A percentile compares a stretch with the other conserved stretches of the same genome.
phyloP scores from a whole-genome alignment of 2,888 invertebrate species.

The Fabriciana adippe region DNA sequence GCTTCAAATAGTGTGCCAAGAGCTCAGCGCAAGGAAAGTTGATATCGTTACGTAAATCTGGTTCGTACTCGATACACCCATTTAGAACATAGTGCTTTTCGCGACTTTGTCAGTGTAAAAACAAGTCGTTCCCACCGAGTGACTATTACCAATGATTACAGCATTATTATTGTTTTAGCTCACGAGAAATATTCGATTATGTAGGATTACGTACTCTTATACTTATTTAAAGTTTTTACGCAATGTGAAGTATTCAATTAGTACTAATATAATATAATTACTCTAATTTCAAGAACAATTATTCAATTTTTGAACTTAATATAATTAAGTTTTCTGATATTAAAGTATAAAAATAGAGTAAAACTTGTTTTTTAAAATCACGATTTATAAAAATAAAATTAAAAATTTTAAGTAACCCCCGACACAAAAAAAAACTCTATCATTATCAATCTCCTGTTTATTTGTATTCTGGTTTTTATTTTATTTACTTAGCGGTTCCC shows the following conservation, averaged over 20 bases:
- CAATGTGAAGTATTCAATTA: background rate
- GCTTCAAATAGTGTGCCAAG: conserved; percentile 23
- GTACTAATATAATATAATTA: background rate
- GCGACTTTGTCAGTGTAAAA: conserved; percentile 55
- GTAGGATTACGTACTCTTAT: conserved; percentile 52
- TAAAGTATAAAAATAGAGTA: no score
- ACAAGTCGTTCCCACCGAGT: conserved; percentile 64
- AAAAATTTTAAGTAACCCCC: no score
- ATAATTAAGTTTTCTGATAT: no score
- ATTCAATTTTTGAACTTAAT: no score
- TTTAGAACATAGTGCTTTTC: conserved; percentile 40
- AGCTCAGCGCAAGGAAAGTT: conserved; percentile 58
- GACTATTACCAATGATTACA: conserved; percentile 67
- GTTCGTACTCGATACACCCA: conserved; percentile 52
- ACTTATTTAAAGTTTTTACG: background rate
- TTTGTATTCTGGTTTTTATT: no score
- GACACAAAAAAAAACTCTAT: no score
- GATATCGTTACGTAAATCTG: conserved; percentile 68
- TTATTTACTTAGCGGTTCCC: no score
- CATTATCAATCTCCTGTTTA: no score
- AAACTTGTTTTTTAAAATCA: no score
- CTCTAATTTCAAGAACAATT: no score
- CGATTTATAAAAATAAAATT: no score
- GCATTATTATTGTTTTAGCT: conserved; percentile 59
- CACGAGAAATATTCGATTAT: conserved; percentile 58